A percentile compares a stretch with the other conserved stretches of the same genome.
These are phyloP conservation scores for Apteryx owenii DNA, from an alignment of 2,113 vertebrate genomes.

Conservation along the genomic window DNA sequence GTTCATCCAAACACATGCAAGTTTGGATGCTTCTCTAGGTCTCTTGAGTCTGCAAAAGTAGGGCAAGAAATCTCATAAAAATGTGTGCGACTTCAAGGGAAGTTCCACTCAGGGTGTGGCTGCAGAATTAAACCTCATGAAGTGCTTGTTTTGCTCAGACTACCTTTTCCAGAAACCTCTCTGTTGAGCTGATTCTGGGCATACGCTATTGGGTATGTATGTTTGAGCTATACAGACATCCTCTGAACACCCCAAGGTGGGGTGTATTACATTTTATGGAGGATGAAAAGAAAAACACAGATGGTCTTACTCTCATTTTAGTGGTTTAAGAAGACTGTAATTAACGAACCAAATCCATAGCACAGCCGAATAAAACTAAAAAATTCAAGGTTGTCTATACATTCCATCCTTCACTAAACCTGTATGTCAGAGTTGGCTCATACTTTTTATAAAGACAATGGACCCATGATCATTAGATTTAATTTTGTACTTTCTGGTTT, in stretches of 20 bases:
- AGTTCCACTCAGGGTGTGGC: background rate
- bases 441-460: background rate
- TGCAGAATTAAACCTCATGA: background rate
- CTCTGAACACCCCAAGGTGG: background rate
- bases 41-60: background rate
- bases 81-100: background rate
- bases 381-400: background rate
- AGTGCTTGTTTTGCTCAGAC: background rate
- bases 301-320: background rate
- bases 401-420: background rate
- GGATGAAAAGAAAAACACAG: background rate
- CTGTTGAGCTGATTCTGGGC: background rate
- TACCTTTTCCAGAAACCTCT: background rate
- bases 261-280: background rate
- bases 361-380: background rate
- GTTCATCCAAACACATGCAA: background rate
- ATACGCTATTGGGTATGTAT: accelerated
- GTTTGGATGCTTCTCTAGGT: background rate
- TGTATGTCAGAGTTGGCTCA: background rate
- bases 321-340: background rate
- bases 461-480: background rate
- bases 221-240: background rate
- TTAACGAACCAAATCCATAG: background rate
- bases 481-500: background rate
- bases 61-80: background rate